These are phyloP conservation scores for Nerophis lumbriciformis DNA, from an alignment of 2,113 vertebrate genomes.

Conservation along the genomic window DNA sequence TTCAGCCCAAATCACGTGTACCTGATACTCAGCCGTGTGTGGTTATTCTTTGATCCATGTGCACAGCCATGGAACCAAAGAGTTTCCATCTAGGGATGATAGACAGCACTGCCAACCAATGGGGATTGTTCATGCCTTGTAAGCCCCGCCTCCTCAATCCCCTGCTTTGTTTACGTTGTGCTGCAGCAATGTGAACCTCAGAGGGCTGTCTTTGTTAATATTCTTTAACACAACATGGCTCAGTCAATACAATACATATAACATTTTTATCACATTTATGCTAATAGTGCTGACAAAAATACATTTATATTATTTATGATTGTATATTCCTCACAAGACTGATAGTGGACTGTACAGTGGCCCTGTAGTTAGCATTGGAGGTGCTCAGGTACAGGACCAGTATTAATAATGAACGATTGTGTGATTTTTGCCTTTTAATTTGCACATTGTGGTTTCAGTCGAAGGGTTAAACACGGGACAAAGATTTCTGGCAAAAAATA, in stretches of 20 bases:
- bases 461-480: too few relatives aligned
- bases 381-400: not conserved
- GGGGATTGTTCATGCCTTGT: not conserved
- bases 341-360: not conserved
- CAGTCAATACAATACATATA: not conserved
- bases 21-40: constrained; percentile 45
- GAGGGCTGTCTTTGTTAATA: constrained; percentile 17
- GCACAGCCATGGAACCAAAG: constrained; percentile 38
- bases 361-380: not conserved
- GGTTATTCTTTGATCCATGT: constrained; percentile 36
- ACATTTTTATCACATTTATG: not conserved
- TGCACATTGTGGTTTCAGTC: too few relatives aligned
- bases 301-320: not conserved
- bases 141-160: constrained; percentile 21
- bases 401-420: too few relatives aligned
- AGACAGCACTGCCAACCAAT: constrained; percentile 52
- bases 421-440: too few relatives aligned
- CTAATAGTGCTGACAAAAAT: not conserved
- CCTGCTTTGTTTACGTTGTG: constrained; percentile 56
- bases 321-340: not conserved
- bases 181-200: constrained; percentile 35
- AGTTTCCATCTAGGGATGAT: constrained; percentile 45
- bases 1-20: constrained; percentile 63
- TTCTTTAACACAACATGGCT: not conserved
- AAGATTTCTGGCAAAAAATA: too few relatives aligned